These are phyloP conservation scores for Drosophila orena DNA, from an alignment of 1,140 invertebrate species.

Conservation along the genomic window DNA sequence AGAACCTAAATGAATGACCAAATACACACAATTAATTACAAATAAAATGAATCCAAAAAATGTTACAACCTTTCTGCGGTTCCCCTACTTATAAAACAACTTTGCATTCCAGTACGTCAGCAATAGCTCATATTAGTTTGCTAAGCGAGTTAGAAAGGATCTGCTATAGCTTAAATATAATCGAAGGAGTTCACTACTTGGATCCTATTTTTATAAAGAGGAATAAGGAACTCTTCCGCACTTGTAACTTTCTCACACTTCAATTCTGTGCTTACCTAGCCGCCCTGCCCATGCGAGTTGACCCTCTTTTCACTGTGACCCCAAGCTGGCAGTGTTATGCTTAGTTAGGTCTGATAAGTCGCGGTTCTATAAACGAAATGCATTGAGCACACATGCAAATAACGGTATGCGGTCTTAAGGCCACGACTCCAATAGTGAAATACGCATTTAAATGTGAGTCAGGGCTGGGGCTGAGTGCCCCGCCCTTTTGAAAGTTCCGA, in stretches of 20 bases:
- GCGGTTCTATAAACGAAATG: constrained; percentile 53
- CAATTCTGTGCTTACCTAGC: constrained; percentile 1
- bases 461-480: constrained; percentile 19
- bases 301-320: constrained; percentile 11
- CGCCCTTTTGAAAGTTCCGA: constrained; percentile 2
- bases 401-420: constrained; percentile 59
- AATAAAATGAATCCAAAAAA: background rate
- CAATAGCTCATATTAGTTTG: too few relatives aligned
- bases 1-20: background rate
- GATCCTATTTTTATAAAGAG: too few relatives aligned
- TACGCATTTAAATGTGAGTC: constrained; percentile 27
- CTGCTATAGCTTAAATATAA: too few relatives aligned
- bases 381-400: constrained; percentile 76
- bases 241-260: constrained; percentile 46
- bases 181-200: too few relatives aligned
- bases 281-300: background rate
- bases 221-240: background rate
- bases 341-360: constrained; percentile 56
- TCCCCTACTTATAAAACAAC: too few relatives aligned
- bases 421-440: constrained; percentile 34
- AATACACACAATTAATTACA: background rate
- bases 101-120: too few relatives aligned
- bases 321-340: constrained; percentile 58
- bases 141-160: too few relatives aligned
- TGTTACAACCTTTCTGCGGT: too few relatives aligned